These are phyloP conservation scores for Rhinogobius similis DNA, from an alignment of 2,113 vertebrate species.

Conservation along the genomic window DNA sequence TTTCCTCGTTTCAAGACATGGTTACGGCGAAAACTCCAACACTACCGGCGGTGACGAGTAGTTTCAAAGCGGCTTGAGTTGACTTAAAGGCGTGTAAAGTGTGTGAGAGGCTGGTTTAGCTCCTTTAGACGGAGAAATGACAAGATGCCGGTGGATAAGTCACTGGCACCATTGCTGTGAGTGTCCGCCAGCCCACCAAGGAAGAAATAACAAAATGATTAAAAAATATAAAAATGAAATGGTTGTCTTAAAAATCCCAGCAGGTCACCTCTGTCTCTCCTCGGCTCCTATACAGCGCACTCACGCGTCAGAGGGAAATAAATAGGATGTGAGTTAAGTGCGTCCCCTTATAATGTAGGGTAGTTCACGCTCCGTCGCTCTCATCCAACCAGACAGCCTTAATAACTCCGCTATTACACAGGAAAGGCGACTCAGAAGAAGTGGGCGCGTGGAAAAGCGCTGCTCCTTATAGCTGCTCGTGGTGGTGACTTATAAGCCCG, in stretches of 20 bases:
- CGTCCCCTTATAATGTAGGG: slow-evolving; percentile 31
- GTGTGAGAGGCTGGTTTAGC: slow-evolving; percentile 7
- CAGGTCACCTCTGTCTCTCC: slow-evolving; percentile 35
- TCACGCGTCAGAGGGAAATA: slow-evolving; percentile 54
- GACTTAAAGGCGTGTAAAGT: slow-evolving; percentile 50
- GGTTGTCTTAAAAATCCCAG: slow-evolving; percentile 72
- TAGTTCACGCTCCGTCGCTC: slow-evolving; percentile 43
- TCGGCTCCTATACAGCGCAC: slow-evolving; percentile 28
- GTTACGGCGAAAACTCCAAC: slow-evolving; percentile 62
- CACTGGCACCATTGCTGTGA: slow-evolving; percentile 66
- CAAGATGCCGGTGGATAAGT: slow-evolving; percentile 62
- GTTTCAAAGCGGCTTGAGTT: slow-evolving; percentile 45
- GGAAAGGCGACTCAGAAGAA: slow-evolving; percentile 4
- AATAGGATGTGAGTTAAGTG: slow-evolving; percentile 50
- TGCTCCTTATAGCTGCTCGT: slow-evolving; percentile 20
- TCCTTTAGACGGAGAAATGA: slow-evolving; percentile 51
- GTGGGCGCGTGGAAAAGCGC: neutral
- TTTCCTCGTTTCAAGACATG: slow-evolving; percentile 79
- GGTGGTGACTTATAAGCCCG: slow-evolving; percentile 26
- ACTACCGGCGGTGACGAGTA: slow-evolving; percentile 43
- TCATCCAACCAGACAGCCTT: slow-evolving; percentile 13
- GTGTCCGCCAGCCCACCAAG: slow-evolving; percentile 56
- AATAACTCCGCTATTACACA: slow-evolving; percentile 16
- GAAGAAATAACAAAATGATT: slow-evolving; percentile 23
- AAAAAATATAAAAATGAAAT: slow-evolving; percentile 30